Evolutionary conservation across 2,888 invertebrate genomes (phyloP), one percentile per base, ranked within the genome.

Genomic region (Ennomos erosarius): DNA sequence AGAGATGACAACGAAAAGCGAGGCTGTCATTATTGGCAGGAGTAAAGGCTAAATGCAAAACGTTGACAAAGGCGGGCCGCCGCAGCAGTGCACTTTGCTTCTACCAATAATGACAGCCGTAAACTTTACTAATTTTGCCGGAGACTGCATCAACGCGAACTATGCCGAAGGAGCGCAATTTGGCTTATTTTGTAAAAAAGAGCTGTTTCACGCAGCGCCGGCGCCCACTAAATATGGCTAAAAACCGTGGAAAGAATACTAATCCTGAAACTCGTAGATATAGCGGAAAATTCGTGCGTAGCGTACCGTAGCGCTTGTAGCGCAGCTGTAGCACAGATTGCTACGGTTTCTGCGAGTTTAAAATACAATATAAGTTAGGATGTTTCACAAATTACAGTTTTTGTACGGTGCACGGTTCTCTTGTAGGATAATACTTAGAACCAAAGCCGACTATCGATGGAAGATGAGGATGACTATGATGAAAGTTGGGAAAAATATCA

Each of bases 71-170:
- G 81, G 70, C 69, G 52, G 40, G 70, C 42, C 42, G 71, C 42
- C 66, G 74, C 73, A 33, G 39, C 46, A 69, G 72, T 76, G 74
- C 71, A 81, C 86, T 87, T 87, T 88, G 76, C 75, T 72, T 71
- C 71, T 77, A 80, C 82, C 86, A 83, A 86, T 88, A 85, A 87
- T 84, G 81, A 81, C 71, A 76, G 77, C 38, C 76, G 78, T 79
- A 84, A 89, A 87, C 87, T 89, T 88, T 83, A 76, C 86, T 88
- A 84, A 90, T 89, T 87, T 85, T 74, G 81, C 76, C 72, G 74
- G 78, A 75, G 74, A 77, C 78, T 77, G 78, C 79, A 70, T 59
- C 69, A 65, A 55, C 68, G 50, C 50, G 63, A 51, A 43, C n/a
- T 40, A 38, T 45, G 16, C 9, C 34, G 55, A 6, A 37, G 1